Evolutionary conservation across 2,797 vertebrate species (phyloP), one percentile per base, ranked within the genome.

Genomic region (Protosalanx chinensis): DNA sequence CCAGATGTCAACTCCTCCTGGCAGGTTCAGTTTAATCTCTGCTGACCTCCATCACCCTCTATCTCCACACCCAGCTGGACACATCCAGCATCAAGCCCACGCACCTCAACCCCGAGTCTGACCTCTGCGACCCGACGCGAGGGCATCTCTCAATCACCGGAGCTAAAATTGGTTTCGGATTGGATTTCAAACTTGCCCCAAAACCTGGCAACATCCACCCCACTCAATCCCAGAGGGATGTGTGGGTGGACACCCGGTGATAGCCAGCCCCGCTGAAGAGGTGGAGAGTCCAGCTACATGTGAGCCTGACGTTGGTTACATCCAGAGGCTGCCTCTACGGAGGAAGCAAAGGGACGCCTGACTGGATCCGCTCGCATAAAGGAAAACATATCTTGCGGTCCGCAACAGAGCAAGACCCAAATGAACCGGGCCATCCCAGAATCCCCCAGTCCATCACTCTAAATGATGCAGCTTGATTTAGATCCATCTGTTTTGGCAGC

Each of bases 1-100:
- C 73, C 35, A 74, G 88, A 87, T 86, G 86, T 83, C 86, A 79
- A 78, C 58, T 85, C 76, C 80, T 80, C 71, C 70, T 70, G 20
- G 64, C 81, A 73, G 68, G 66, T 78, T 79, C 79, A 79, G 75
- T 76, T 77, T 72, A 66, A 73, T 35, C 13, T 68, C 63, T 0
- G 18, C 32, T 73, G 76, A 88, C 84, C 84, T 82, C 58, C 71
- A 56, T 76, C 53, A 75, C 72, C 13, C 33, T 72, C 74, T 63
- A 61, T 64, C 56, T 3, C 71, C 74, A 67, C 72, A 64, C 76
- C 67, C 67, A 70, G 66, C 70, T 61, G 58, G 33, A 69, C 68
- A 62, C 73, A 68, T 32, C 58, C 69, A 61, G 68, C 46, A 68
- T 51, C 67, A 74, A 71, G 74, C 64, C 71, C 57, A 76, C 12